Conservation (phyloP, 2,888 invertebrate species). For the Tipula unca region DNA sequence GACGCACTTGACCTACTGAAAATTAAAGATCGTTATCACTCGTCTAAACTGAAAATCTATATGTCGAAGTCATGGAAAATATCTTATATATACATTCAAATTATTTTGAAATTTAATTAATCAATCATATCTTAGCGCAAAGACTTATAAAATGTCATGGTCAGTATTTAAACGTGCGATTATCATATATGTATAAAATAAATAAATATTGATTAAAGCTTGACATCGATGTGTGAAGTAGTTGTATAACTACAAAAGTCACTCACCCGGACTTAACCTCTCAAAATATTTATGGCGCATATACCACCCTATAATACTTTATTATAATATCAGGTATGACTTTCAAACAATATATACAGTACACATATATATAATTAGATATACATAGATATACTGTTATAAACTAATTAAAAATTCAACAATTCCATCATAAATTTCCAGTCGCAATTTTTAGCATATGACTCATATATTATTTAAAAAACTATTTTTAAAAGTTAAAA, state of each 20-base stretch:
- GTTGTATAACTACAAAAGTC: background rate
- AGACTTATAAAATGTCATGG: background rate
- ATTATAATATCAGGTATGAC: background rate
- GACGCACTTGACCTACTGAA: too few relatives aligned
- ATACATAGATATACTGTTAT: background rate
- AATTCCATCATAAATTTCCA: constrained; percentile 2
- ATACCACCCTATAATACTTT: background rate
- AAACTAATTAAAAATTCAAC: background rate
- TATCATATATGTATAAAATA: background rate
- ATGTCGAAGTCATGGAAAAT: too few relatives aligned
- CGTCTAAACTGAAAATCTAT: too few relatives aligned
- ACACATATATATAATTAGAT: background rate
- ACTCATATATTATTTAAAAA: background rate
- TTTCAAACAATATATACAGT: background rate
- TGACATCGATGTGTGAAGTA: background rate
- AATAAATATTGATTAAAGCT: background rate
- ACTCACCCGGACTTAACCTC: background rate
- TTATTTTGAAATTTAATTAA: background rate
- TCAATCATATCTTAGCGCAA: background rate
- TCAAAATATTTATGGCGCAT: background rate
- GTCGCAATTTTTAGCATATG: background rate
- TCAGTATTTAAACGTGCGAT: background rate
- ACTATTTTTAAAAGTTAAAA: background rate
- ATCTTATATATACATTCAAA: background rate
- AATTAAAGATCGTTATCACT: too few relatives aligned